Conservation (phyloP, 30 jellyfish, hydroid and myxozoan genomes). For the Morbakka virulenta region DNA sequence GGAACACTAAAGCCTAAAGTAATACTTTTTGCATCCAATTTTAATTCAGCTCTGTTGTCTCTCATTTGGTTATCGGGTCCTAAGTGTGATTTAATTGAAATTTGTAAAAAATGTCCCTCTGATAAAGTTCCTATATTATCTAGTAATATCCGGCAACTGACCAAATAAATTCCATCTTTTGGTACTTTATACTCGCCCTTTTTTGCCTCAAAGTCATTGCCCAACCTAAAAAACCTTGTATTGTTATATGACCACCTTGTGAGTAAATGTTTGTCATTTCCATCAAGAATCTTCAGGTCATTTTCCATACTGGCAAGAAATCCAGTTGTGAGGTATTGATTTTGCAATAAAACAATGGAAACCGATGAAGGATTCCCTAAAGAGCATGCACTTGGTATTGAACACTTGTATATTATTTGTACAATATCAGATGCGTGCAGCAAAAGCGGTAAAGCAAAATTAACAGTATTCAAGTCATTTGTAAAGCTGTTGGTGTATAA, state of each 20-base stretch:
- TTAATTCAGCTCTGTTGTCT: not conserved
- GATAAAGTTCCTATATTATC: not conserved
- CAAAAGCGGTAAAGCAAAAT: constrained; percentile 5
- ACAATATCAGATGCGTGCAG: constrained; percentile 28
- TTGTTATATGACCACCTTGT: not conserved
- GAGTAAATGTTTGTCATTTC: not conserved
- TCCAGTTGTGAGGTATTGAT: constrained; percentile 29
- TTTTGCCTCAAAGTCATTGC: constrained; percentile 11
- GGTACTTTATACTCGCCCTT: constrained; percentile 35
- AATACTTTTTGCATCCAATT: not conserved
- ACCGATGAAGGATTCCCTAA: constrained; percentile 18
- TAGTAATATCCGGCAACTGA: constrained; percentile 17
- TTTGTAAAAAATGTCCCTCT: not conserved
- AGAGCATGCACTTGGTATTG: not conserved
- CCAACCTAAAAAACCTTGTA: constrained; percentile 9
- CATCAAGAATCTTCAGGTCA: not conserved
- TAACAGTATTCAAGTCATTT: constrained; percentile 1
- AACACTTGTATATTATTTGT: constrained; percentile 17
- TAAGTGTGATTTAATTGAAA: not conserved
- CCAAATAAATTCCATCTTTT: constrained; percentile 20
- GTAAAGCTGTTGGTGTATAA: not conserved
- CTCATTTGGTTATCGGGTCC: not conserved
- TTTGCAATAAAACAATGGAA: constrained; percentile 48
- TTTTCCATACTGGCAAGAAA: constrained; percentile 17
- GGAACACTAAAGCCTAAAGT: constrained; percentile 18